A percentile compares a stretch with the other conserved stretches of the same genome.
phyloP scores from a whole-genome alignment of 2,888 invertebrate genomes.

The Meghimatium bilineatum region DNA sequence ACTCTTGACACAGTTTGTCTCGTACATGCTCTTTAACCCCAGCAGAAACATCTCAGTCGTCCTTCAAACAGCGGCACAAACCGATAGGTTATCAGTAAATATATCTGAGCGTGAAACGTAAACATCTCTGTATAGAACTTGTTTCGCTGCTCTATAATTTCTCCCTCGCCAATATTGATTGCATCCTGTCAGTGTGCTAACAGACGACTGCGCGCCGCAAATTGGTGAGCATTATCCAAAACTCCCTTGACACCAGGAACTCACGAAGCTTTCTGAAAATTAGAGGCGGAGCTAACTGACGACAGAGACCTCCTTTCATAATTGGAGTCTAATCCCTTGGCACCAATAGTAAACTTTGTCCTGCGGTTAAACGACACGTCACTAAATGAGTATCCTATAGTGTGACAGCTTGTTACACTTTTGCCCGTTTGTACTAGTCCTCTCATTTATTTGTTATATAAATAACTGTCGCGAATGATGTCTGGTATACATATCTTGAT shows the following conservation, averaged over 20 bases:
- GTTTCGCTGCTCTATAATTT: constrained; percentile 21
- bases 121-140: background rate
- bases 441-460: background rate
- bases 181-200: constrained; percentile 30
- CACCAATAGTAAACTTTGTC: constrained; percentile 33
- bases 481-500: too few species aligned
- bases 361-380: constrained; percentile 26
- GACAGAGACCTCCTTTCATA: constrained; percentile 23
- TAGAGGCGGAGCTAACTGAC: constrained; percentile 21
- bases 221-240: constrained; percentile 32
- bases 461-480: background rate
- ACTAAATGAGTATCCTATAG: constrained; percentile 29
- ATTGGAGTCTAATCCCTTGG: constrained; percentile 15
- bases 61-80: constrained; percentile 1
- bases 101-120: background rate
- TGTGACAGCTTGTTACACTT: constrained; percentile 19
- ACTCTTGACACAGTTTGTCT: background rate
- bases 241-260: constrained; percentile 26
- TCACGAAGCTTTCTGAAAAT: constrained; percentile 20
- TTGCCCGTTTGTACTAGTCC: background rate
- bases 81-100: constrained; percentile 20
- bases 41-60: background rate
- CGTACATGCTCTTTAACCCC: background rate
- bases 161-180: constrained; percentile 35
- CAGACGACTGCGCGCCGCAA: constrained; percentile 26